phyloP scores from a whole-genome alignment of 2,888 invertebrate species.

The Onthophagus sagittarius region DNA sequence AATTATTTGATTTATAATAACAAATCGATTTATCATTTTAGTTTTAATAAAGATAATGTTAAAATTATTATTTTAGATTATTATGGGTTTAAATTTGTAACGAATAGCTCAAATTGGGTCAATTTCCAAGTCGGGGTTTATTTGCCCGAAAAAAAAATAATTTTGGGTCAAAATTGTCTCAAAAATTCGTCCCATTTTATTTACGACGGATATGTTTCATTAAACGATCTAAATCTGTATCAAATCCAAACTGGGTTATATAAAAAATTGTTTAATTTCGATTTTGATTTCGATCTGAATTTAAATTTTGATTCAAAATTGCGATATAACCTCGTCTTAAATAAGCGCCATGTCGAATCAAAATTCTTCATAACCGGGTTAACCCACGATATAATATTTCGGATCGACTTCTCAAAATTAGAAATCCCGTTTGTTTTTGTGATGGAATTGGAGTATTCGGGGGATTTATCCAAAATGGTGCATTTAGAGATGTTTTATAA shows the following conservation, averaged over 20 bases:
- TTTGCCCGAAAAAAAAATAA: constrained; percentile 25
- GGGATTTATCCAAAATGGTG: constrained; percentile 24
- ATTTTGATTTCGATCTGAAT: constrained; percentile 26
- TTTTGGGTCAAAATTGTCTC: constrained; percentile 11
- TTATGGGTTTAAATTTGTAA: constrained; percentile 27
- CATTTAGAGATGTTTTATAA: constrained; percentile 30
- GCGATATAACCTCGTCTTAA: constrained; percentile 20
- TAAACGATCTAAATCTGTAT: constrained; percentile 21
- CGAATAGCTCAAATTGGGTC: background rate
- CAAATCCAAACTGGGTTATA: too few species aligned
- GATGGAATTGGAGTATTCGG: constrained; percentile 28
- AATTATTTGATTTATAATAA: background rate
- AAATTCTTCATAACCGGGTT: constrained; percentile 23
- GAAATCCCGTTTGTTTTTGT: constrained; percentile 25
- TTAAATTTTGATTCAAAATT: constrained; percentile 17
- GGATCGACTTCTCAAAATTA: constrained; percentile 25
- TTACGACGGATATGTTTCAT: constrained; percentile 21
- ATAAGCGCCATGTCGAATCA: constrained; percentile 25
- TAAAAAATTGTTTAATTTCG: background rate
- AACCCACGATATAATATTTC: constrained; percentile 26
- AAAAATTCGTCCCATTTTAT: constrained; percentile 17
- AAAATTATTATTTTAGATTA: background rate
- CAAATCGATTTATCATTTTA: background rate
- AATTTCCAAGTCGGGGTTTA: constrained; percentile 22
- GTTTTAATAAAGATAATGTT: background rate